phyloP scores from a whole-genome alignment of 2,888 invertebrate species.

The Drosophila suboccidentalis region DNA sequence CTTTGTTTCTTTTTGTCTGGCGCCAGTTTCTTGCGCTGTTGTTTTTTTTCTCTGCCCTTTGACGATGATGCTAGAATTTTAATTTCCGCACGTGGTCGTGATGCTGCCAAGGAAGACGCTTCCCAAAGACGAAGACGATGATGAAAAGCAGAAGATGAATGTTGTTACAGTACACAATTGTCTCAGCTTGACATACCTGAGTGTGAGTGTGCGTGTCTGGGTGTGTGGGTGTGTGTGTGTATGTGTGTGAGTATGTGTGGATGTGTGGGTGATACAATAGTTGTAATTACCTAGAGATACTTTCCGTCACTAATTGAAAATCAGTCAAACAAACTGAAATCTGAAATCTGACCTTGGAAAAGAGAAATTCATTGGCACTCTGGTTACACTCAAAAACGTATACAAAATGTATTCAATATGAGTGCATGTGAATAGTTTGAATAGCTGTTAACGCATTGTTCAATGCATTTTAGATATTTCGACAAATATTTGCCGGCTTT shows the following conservation, averaged over 20 bases:
- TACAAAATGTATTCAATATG: slow-evolving; percentile 33
- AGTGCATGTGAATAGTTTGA: slow-evolving; percentile 26
- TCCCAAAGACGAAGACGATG: neutral
- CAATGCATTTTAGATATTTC: slow-evolving; percentile 64
- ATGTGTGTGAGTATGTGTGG: neutral
- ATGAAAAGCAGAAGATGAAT: slow-evolving; percentile 9
- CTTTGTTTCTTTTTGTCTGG: slow-evolving; percentile 33
- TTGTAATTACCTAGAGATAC: slow-evolving; percentile 9
- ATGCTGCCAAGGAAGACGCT: slow-evolving; percentile 39
- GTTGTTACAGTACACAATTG: slow-evolving; percentile 13
- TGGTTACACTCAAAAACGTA: slow-evolving; percentile 19
- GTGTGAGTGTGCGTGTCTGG: neutral
- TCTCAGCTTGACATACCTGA: slow-evolving; percentile 10
- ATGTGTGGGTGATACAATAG: neutral
- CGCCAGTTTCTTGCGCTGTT: slow-evolving; percentile 38
- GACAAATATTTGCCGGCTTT: slow-evolving; percentile 55
- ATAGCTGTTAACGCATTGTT: slow-evolving; percentile 36
- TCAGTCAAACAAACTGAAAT: slow-evolving; percentile 1
- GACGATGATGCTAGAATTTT: slow-evolving; percentile 66
- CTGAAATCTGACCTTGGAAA: slow-evolving; percentile 9
- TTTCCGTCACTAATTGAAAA: slow-evolving; percentile 9
- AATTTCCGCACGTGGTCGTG: slow-evolving; percentile 70
- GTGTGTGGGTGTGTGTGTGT: neutral
- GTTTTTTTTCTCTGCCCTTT: slow-evolving; percentile 44
- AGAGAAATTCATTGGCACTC: slow-evolving; percentile 14